Evolutionary conservation across 2,113 vertebrate genomes (phyloP), one percentile per base, ranked within the genome.

Genomic region (Phaethornis superciliosus): DNA sequence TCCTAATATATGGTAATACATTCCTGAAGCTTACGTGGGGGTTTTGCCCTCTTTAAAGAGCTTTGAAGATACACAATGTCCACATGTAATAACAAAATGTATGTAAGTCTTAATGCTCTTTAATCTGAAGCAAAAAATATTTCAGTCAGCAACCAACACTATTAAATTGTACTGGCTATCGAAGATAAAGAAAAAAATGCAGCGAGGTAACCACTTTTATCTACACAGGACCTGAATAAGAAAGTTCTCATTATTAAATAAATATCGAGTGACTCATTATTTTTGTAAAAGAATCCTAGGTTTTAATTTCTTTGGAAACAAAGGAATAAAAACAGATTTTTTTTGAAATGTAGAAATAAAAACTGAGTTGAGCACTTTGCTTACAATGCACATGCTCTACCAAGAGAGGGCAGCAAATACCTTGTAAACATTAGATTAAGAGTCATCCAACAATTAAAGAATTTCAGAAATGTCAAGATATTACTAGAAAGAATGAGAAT

Each of bases 381-480:
- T 83, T 77, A 47, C 2, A 23, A 52, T 26, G 62, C 54, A 87
- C 70, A 75, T 11, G 9, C 28, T 91, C 55, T n/a, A 67, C 91
- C 91, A 87, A 93, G 33, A 97, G 95, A 90, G 93, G 95, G 96
- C 94, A 97, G 93, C 71, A 87, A 95, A 88, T 26, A 62, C 70
- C 24, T 55, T 40, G 40, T 11, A 40, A 40, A 11, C 40, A 12
- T 69, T 72, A 32, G 12, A 46, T 64, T 47, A 88, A 17, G 60
- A 54, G 51, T 22, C 58, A 74, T 19, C 30, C 13, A 20, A 28
- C 60, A 80, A 58, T 58, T 81, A 46, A 67, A 55, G 22, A 15
- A 47, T 13, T 5, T 74, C 55, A 68, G 40, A 92, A 49, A 32
- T 10, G 33, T 65, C 46, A 76, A 52, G 55, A 51, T 17, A 62